These are phyloP conservation scores for Mesochorus sp. DNA, from an alignment of 2,888 invertebrate species.

Conservation along the genomic window DNA sequence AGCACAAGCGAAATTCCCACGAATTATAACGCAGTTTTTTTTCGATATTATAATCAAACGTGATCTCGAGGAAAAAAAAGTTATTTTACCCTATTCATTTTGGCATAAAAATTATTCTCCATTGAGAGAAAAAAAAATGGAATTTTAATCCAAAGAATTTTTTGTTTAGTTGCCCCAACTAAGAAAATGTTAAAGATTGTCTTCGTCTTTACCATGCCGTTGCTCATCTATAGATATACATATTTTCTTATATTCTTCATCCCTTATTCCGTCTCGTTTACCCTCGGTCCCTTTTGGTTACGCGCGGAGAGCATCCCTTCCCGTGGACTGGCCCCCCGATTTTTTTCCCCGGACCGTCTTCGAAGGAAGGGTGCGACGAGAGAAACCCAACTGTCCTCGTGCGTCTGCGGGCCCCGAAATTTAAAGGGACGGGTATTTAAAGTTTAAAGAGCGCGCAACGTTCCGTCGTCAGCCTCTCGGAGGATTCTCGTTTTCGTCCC, in stretches of 20 bases:
- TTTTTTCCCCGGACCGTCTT: conserved; percentile 12
- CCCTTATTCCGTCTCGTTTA: conserved; percentile 27
- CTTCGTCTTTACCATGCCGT: neutral
- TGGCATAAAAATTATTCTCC: too few relatives aligned
- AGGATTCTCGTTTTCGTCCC: conserved; percentile 44
- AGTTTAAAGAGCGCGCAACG: conserved; percentile 63
- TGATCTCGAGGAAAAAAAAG: too few relatives aligned
- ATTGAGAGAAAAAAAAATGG: too few relatives aligned
- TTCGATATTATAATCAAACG: too few relatives aligned
- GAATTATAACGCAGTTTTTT: too few relatives aligned
- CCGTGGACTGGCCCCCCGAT: conserved; percentile 9
- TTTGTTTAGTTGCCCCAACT: neutral
- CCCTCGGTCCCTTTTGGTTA: conserved; percentile 50
- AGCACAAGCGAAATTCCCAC: too few relatives aligned
- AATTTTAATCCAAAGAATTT: too few relatives aligned
- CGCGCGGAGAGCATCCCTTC: conserved; percentile 47
- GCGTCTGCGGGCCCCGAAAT: conserved; percentile 57
- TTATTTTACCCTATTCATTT: too few relatives aligned
- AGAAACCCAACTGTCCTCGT: conserved; percentile 57
- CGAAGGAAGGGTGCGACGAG: neutral
- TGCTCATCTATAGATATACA: neutral
- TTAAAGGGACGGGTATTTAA: conserved; percentile 68
- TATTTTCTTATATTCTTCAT: conserved; percentile 4
- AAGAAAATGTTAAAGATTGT: neutral
- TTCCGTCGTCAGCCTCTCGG: conserved; percentile 38